phyloP scores from a whole-genome alignment of 1,140 invertebrate species.

The Homalodisca vitripennis region DNA sequence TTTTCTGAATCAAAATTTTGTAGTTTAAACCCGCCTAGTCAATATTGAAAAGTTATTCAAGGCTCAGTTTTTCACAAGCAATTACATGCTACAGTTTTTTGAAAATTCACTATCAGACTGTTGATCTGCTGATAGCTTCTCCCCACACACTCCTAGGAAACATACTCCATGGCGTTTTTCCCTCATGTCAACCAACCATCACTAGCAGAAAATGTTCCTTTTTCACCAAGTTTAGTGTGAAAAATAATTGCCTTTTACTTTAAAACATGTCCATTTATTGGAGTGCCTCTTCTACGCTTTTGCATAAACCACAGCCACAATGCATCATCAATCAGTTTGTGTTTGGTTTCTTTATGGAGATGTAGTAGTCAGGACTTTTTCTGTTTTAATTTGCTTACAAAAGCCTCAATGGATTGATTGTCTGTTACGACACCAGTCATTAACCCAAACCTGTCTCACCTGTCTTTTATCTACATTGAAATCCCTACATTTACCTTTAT shows the following conservation, averaged over 20 bases:
- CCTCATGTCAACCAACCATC: not conserved
- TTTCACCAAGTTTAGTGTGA: not conserved
- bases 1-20: not conserved
- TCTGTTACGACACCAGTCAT: too few species aligned
- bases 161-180: not conserved
- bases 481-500: too few species aligned
- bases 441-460: too few species aligned
- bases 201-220: not conserved
- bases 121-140: not conserved
- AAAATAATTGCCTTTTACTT: not conserved
- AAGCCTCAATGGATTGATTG: too few species aligned
- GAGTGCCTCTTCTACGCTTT: too few species aligned
- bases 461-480: too few species aligned
- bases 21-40: not conserved
- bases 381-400: not conserved
- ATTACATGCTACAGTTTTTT: not conserved
- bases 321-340: too few species aligned
- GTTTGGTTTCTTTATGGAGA: not conserved
- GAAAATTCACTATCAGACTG: not conserved
- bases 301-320: too few species aligned
- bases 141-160: too few species aligned
- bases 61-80: too few species aligned
- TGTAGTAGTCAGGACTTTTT: not conserved
- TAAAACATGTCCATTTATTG: not conserved
- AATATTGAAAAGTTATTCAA: not conserved